Evolutionary conservation across 1,140 invertebrate species (phyloP).

Genomic region (Neodiprion pinetum): DNA sequence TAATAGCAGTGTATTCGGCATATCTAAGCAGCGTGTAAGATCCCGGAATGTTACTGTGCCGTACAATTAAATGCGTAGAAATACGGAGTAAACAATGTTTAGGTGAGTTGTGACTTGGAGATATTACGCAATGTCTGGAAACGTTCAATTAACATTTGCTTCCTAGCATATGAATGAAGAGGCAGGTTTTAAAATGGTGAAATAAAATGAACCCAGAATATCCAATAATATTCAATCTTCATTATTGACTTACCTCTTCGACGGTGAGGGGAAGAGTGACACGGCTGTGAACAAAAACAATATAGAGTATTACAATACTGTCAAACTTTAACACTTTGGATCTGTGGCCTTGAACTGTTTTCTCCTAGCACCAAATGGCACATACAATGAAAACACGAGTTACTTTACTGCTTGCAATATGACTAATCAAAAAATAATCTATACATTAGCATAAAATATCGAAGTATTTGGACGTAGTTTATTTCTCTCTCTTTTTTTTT

Average conservation of each 20-base stretch:
- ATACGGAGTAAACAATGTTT: not conserved
- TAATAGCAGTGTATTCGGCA: conserved; percentile 8
- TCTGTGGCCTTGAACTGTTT: conserved; percentile 32
- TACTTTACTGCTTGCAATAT: conserved; percentile 9
- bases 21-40: not conserved
- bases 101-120: not conserved
- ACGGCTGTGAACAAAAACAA: conserved; percentile 69
- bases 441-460: conserved; percentile 14
- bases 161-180: conserved; percentile 12
- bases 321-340: conserved; percentile 12
- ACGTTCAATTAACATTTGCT: conserved; percentile 19
- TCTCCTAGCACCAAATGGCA: not conserved
- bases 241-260: conserved; percentile 70
- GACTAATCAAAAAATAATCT: conserved; percentile 9
- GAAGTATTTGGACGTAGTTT: not conserved
- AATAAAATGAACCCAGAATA: conserved; percentile 17
- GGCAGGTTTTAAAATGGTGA: conserved; percentile 16
- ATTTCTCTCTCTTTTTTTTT: conserved; percentile 20
- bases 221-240: conserved; percentile 24
- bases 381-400: not conserved
- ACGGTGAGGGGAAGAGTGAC: conserved; percentile 77
- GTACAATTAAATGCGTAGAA: not conserved
- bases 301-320: conserved; percentile 16
- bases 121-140: not conserved
- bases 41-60: not conserved